These are phyloP conservation scores for Selene dorsalis DNA, from an alignment of 2,797 vertebrate species.

Conservation along the genomic window DNA sequence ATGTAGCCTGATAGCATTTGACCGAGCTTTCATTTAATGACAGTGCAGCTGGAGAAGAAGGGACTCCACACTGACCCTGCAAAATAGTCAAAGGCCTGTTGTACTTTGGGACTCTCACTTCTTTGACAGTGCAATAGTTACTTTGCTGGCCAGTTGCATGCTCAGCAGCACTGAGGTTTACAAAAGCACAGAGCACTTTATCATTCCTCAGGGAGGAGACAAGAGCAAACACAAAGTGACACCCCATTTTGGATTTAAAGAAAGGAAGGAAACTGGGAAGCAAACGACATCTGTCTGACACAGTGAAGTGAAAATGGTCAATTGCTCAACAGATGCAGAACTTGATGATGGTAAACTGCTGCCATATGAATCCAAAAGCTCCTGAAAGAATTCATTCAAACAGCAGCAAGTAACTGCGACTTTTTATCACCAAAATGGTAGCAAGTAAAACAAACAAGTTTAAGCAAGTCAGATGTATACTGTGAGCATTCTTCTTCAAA, in stretches of 20 bases:
- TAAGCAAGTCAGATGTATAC: background rate
- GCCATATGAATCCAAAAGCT: conserved; percentile 40
- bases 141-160: conserved; percentile 58
- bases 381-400: conserved; percentile 17
- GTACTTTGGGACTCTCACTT: conserved; percentile 68
- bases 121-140: conserved; percentile 65
- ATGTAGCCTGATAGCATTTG: conserved; percentile 16
- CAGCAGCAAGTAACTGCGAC: background rate
- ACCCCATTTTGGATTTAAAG: conserved; percentile 51
- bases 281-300: conserved; percentile 43
- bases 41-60: conserved; percentile 1
- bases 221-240: conserved; percentile 76
- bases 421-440: background rate
- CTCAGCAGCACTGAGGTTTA: conserved; percentile 71
- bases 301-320: conserved; percentile 45
- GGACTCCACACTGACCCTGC: conserved; percentile 51
- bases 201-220: conserved; percentile 65
- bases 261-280: conserved; percentile 31
- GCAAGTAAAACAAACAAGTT: background rate
- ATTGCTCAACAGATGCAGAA: conserved; percentile 13
- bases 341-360: conserved; percentile 5
- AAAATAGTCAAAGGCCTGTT: conserved; percentile 53
- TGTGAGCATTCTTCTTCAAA: background rate
- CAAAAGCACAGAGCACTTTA: conserved; percentile 77
- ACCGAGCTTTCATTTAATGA: conserved; percentile 29